Conservation (phyloP, 1,140 invertebrate genomes). For the Geopemphigus sp. region DNA sequence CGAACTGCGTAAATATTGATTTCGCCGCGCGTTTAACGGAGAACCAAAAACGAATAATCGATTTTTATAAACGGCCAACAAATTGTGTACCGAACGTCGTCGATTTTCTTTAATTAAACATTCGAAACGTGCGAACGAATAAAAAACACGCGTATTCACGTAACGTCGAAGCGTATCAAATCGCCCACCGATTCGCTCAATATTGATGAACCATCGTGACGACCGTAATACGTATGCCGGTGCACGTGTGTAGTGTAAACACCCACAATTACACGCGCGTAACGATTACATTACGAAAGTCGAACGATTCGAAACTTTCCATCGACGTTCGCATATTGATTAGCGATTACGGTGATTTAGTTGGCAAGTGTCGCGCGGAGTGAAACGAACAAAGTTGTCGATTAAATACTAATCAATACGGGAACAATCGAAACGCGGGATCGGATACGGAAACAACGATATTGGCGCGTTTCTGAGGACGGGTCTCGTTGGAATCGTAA, state of each 20-base stretch:
- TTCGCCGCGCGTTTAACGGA: too few relatives aligned
- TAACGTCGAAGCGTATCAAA: neutral
- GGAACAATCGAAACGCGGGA: too few relatives aligned
- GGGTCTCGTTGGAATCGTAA: too few relatives aligned
- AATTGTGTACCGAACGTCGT: too few relatives aligned
- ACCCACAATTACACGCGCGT: neutral
- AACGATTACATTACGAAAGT: constrained; percentile 16
- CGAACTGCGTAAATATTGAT: too few relatives aligned
- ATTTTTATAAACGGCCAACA: too few relatives aligned
- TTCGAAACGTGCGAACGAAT: too few relatives aligned
- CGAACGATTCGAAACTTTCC: constrained; percentile 11
- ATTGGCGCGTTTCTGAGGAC: too few relatives aligned
- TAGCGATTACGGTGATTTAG: constrained; percentile 1
- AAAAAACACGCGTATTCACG: too few relatives aligned
- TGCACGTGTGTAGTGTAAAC: neutral
- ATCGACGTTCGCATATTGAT: constrained; percentile 33
- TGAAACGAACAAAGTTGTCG: neutral
- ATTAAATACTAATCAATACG: constrained; percentile 12
- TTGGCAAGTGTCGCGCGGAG: neutral
- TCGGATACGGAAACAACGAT: too few relatives aligned
- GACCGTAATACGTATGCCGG: neutral
- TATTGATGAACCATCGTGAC: neutral
- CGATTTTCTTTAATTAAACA: too few relatives aligned
- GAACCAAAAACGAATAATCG: too few relatives aligned
- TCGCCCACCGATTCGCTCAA: neutral